Evolutionary conservation across 2,113 vertebrate species (phyloP).

Genomic region (Lagopus muta): DNA sequence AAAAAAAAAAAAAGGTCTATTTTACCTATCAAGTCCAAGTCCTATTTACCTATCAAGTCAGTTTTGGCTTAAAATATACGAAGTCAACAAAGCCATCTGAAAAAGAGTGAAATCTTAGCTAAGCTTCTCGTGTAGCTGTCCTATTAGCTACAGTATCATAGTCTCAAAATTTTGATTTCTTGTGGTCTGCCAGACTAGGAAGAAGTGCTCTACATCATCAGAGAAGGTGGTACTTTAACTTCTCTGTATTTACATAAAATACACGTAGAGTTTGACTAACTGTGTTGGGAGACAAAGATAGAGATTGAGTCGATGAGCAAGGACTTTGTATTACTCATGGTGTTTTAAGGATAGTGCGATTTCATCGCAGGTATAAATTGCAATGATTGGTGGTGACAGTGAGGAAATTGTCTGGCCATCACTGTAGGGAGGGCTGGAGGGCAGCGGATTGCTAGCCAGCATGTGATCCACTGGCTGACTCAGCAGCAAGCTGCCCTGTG

Average conservation of each 20-base stretch:
- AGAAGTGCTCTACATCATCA: background rate
- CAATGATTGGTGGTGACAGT: background rate
- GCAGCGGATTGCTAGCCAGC: background rate
- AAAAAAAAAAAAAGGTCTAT: no score
- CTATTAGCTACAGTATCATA: background rate
- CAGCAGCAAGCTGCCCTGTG: background rate
- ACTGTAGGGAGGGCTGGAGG: background rate
- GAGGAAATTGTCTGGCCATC: background rate
- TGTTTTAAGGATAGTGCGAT: background rate
- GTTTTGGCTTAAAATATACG: background rate
- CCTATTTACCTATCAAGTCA: background rate
- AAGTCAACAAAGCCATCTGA: background rate
- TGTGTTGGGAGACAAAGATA: background rate
- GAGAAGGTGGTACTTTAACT: background rate
- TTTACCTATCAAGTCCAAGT: background rate
- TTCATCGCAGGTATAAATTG: background rate
- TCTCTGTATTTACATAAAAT: background rate
- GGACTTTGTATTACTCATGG: accelerated
- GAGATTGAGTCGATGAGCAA: background rate
- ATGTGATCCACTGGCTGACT: accelerated
- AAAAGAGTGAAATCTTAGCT: background rate
- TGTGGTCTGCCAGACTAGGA: background rate
- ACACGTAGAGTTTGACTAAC: background rate
- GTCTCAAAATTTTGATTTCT: background rate
- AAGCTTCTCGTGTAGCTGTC: background rate